Conservation (phyloP, 2,113 vertebrate species). For the Loxodonta africana region DNA sequence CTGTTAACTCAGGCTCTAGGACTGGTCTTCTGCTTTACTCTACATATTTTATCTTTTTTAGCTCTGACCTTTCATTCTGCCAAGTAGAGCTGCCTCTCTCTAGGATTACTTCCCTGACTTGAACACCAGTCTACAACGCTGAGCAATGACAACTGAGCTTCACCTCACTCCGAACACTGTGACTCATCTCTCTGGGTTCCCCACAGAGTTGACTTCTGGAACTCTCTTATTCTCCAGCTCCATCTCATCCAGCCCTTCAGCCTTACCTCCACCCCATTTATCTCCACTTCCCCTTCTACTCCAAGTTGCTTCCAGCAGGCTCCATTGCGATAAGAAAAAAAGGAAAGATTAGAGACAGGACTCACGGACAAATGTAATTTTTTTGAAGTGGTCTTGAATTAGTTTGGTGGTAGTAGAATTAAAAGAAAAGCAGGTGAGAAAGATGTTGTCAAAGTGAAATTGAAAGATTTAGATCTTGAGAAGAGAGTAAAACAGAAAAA, state of each 20-base stretch:
- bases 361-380: neutral
- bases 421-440: neutral
- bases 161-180: neutral
- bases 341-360: neutral
- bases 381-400: neutral
- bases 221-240: neutral
- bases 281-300: neutral
- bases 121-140: neutral
- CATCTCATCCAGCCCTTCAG: neutral
- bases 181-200: neutral
- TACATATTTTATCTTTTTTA: slow-evolving; percentile 65
- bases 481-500: neutral
- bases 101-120: neutral
- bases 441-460: neutral
- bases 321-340: neutral
- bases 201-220: neutral
- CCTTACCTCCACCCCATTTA: neutral
- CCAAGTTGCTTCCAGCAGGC: neutral
- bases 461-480: neutral
- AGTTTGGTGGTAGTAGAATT: neutral
- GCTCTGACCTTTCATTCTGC: slow-evolving; percentile 24
- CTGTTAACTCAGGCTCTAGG: slow-evolving; percentile 23
- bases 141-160: neutral
- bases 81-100: slow-evolving; percentile 28
- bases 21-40: slow-evolving; percentile 18